These are phyloP conservation scores for Parazoanthus atlanticus DNA, from an alignment of 92 coral and sea anemone species.

Conservation along the genomic window DNA sequence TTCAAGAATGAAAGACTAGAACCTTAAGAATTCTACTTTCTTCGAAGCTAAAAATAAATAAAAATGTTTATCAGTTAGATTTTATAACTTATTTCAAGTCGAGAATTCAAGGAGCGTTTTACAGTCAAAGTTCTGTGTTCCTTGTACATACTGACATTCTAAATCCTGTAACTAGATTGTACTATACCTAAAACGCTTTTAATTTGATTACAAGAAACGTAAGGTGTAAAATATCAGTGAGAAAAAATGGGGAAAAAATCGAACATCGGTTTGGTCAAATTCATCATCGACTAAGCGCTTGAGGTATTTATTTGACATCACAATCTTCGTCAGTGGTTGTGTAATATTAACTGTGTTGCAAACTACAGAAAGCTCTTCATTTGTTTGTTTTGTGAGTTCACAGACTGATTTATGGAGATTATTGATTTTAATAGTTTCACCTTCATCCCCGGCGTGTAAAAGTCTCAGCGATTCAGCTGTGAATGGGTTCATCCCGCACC, in stretches of 20 bases:
- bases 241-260: neutral
- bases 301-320: conserved; percentile 1
- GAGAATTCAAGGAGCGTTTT: neutral
- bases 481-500: conserved; percentile 33
- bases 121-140: neutral
- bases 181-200: neutral
- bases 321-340: neutral
- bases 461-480: conserved; percentile 40
- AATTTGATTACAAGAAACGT: too few species aligned
- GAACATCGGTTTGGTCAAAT: neutral
- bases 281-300: neutral
- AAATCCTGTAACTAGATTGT: neutral
- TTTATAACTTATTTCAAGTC: neutral
- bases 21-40: too few species aligned
- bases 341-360: neutral
- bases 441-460: conserved; percentile 36
- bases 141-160: neutral
- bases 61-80: neutral
- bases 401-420: conserved; percentile 6
- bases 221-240: too few species aligned
- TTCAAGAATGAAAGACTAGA: too few species aligned
- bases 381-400: neutral
- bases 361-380: neutral
- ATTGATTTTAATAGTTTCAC: conserved; percentile 31
- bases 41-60: too few species aligned